Conservation (phyloP, 2,113 vertebrate species). For the Aegotheles bennettii region DNA sequence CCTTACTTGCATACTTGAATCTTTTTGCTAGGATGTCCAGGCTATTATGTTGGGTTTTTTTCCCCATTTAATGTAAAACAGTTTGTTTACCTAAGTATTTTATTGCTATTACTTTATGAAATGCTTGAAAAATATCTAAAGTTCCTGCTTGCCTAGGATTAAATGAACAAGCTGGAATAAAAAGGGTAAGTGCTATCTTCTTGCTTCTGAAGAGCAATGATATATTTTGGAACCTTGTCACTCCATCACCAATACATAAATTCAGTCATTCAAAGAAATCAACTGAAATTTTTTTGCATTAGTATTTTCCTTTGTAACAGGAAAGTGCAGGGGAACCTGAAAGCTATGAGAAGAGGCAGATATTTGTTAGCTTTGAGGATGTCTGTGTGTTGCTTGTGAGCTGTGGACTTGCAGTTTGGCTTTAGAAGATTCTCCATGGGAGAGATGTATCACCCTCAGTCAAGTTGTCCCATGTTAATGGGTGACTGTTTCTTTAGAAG, state of each 20-base stretch:
- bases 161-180: not conserved
- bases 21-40: not conserved
- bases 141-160: not conserved
- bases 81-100: not conserved
- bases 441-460: not conserved
- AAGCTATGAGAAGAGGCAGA: not conserved
- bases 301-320: not conserved
- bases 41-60: not conserved
- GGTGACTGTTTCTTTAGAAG: not conserved
- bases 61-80: not conserved
- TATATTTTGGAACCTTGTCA: not conserved
- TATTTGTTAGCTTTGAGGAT: not conserved
- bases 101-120: not conserved
- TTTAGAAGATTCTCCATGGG: not conserved
- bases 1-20: not conserved
- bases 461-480: not conserved
- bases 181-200: not conserved
- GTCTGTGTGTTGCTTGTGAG: not conserved
- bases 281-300: not conserved
- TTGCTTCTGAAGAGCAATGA: not conserved
- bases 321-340: not conserved
- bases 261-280: not conserved
- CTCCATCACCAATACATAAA: not conserved
- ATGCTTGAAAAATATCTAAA: not conserved
- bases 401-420: not conserved